These are phyloP conservation scores for Strigamia crassipes DNA, from an alignment of 2,888 invertebrate species.

Conservation along the genomic window DNA sequence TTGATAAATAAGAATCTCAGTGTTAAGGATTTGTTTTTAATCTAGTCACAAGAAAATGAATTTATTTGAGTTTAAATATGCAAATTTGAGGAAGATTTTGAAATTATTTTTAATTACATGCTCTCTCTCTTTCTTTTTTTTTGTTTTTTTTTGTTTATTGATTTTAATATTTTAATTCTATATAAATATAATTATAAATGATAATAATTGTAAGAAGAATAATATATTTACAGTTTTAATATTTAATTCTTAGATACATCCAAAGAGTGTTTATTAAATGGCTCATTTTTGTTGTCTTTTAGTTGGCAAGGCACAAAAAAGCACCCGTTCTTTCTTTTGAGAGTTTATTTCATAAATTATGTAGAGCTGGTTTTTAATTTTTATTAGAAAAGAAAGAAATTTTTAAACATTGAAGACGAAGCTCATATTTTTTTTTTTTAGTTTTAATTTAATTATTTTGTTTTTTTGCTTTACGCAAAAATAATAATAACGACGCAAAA, in stretches of 20 bases:
- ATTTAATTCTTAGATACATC: not conserved
- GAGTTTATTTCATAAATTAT: not conserved
- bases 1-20: not conserved
- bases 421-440: too few species aligned
- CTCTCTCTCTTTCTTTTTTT: not conserved
- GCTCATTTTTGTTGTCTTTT: not conserved
- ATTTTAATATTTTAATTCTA: not conserved
- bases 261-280: constrained; percentile 6
- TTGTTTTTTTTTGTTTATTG: not conserved
- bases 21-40: not conserved
- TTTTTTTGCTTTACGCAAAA: too few species aligned
- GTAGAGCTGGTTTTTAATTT: not conserved
- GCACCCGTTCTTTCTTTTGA: constrained; percentile 1
- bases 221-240: constrained; percentile 2
- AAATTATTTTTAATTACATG: not conserved
- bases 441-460: too few species aligned
- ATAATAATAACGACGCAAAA: too few species aligned
- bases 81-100: not conserved
- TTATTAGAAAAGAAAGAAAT: too few species aligned
- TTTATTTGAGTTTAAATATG: not conserved
- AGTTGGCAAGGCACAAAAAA: not conserved
- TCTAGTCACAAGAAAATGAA: constrained; percentile 2
- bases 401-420: too few species aligned
- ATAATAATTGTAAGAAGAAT: not conserved
- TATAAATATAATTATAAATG: not conserved